Percentiles rank a stretch among this genome's conserved stretches.
Conservation (phyloP, 1,140 invertebrate genomes). For the Lepidurus arcticus region DNA sequence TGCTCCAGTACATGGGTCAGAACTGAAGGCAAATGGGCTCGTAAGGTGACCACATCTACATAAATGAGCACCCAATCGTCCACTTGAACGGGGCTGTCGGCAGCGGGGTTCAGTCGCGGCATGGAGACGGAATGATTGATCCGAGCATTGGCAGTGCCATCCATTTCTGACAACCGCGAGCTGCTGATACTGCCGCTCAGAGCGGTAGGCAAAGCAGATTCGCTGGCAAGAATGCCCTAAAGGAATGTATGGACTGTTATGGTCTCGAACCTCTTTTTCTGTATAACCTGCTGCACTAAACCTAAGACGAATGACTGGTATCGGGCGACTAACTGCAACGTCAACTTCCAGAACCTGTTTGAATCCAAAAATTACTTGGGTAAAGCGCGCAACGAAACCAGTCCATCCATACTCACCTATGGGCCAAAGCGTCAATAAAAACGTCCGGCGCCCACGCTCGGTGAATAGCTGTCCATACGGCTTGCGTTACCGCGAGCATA, state of each 20-base stretch:
- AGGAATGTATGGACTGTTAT: background rate
- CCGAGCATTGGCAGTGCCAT: constrained; percentile 42
- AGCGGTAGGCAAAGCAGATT: background rate
- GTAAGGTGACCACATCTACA: constrained; percentile 47
- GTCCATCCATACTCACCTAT: constrained; percentile 33
- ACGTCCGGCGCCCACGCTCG: constrained; percentile 45
- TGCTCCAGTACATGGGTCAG: constrained; percentile 42
- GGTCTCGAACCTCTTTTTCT: background rate
- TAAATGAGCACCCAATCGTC: constrained; percentile 45
- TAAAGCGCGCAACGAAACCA: background rate
- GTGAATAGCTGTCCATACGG: constrained; percentile 41
- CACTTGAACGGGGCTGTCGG: background rate
- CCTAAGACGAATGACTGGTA: constrained; percentile 62
- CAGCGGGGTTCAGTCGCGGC: background rate
- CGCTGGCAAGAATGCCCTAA: background rate
- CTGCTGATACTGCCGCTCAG: background rate
- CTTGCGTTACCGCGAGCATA: constrained; percentile 37
- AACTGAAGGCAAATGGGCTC: constrained; percentile 47
- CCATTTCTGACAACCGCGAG: constrained; percentile 21
- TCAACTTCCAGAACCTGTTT: constrained; percentile 76
- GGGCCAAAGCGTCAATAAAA: constrained; percentile 44
- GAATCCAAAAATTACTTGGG: background rate
- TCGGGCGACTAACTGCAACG: constrained; percentile 69
- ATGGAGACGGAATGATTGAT: constrained; percentile 40
- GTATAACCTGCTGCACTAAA: constrained; percentile 41